phyloP scores from a whole-genome alignment of 53 echinoderm and acorn worm species.

The Astropecten irregularis region DNA sequence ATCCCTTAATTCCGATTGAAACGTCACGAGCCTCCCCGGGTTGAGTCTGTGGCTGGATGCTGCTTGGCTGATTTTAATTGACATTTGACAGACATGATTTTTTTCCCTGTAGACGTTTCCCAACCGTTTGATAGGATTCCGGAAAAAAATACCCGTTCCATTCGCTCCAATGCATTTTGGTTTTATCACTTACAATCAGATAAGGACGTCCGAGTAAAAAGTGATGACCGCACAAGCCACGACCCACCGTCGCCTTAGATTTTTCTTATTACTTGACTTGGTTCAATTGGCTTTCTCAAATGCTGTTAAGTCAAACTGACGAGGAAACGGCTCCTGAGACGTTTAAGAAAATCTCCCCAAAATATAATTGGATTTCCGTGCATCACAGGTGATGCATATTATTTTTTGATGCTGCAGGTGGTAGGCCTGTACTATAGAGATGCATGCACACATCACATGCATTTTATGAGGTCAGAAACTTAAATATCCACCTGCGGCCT shows the following conservation, averaged over 20 bases:
- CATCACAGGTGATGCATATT: no score
- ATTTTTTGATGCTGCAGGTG: no score
- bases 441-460: no score
- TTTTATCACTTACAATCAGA: background rate
- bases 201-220: conserved; percentile 1
- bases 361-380: no score
- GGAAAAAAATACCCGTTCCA: conserved; percentile 6
- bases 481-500: no score
- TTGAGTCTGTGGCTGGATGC: background rate
- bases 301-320: conserved; percentile 25
- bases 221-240: no score
- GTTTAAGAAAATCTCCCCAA: no score
- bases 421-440: no score
- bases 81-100: conserved; percentile 31
- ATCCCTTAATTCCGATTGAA: conserved; percentile 32
- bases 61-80: conserved; percentile 7
- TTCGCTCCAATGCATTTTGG: conserved; percentile 13
- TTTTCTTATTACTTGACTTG: no score
- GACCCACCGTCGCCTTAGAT: no score
- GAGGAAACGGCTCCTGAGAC: conserved; percentile 22
- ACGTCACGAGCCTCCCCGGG: background rate
- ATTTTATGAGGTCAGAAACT: no score
- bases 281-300: conserved; percentile 47
- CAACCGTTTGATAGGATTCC: conserved; percentile 29
- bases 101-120: background rate